A percentile compares a stretch with the other conserved stretches of the same genome.
These are phyloP conservation scores for Falco punctatus DNA, from an alignment of 2,113 vertebrate species.

Conservation along the genomic window DNA sequence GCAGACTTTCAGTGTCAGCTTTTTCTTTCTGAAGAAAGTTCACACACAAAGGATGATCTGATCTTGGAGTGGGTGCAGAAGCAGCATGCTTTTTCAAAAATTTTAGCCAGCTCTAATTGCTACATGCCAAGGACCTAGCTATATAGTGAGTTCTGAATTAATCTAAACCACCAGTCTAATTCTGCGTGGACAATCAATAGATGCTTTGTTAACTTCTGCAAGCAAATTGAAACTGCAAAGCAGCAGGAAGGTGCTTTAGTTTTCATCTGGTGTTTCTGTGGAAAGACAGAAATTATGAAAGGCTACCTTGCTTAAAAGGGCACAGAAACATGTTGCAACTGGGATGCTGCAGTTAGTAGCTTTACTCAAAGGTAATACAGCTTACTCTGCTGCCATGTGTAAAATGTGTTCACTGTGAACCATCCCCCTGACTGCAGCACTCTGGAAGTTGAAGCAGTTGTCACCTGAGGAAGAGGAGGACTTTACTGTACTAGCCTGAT, in stretches of 20 bases:
- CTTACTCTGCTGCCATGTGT: neutral
- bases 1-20: neutral
- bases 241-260: neutral
- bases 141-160: neutral
- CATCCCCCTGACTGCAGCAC: neutral
- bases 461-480: neutral
- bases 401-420: neutral
- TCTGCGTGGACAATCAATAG: neutral
- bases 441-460: neutral
- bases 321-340: neutral
- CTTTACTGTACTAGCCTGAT: neutral
- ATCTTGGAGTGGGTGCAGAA: neutral
- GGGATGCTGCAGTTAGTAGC: neutral
- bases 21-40: constrained; percentile 7
- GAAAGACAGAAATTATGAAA: neutral
- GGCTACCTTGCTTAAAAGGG: neutral
- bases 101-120: neutral
- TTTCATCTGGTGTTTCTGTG: neutral
- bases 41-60: neutral
- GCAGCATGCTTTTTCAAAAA: neutral
- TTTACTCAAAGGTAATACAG: neutral
- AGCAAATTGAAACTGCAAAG: neutral
- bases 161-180: neutral
- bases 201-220: neutral
- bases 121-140: neutral